Evolutionary conservation across 2,797 vertebrate genomes (phyloP).

Genomic region (Dallia pectoralis): DNA sequence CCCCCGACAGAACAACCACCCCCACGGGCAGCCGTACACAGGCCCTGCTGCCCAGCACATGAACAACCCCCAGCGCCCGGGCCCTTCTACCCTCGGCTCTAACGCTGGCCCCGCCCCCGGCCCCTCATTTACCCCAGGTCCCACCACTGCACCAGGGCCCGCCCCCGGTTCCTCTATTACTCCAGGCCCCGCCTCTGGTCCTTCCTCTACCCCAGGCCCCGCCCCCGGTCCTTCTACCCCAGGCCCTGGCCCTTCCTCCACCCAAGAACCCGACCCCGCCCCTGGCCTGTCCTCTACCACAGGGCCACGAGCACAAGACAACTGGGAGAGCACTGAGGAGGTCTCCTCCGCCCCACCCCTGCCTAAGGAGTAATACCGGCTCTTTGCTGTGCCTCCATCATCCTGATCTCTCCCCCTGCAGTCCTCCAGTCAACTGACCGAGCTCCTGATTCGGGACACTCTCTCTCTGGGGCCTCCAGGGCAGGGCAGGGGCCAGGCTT

Average conservation of each 20-base stretch:
- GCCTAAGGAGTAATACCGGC: slow-evolving; percentile 91
- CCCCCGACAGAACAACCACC: slow-evolving; percentile 91
- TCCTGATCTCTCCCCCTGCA: slow-evolving; percentile 57
- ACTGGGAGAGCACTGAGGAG: slow-evolving; percentile 96
- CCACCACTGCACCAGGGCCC: no score
- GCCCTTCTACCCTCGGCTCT: no score
- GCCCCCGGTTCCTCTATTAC: slow-evolving; percentile 76
- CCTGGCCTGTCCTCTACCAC: slow-evolving; percentile 64
- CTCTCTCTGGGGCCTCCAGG: slow-evolving; percentile 59
- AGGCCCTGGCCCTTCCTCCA: slow-evolving; percentile 59
- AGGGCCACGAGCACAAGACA: slow-evolving; percentile 98
- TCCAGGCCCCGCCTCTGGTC: slow-evolving; percentile 42
- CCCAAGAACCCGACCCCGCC: slow-evolving; percentile 34
- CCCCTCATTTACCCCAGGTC: no score
- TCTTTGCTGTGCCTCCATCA: slow-evolving; percentile 73
- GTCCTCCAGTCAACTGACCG: slow-evolving; percentile 71
- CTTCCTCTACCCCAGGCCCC: slow-evolving; percentile 51
- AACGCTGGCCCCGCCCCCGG: no score
- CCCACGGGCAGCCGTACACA: slow-evolving; percentile 98
- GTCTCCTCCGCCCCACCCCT: slow-evolving; percentile 82
- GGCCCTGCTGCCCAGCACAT: slow-evolving; percentile 99
- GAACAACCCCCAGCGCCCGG: slow-evolving; percentile 98
- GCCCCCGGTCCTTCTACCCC: slow-evolving; percentile 49
- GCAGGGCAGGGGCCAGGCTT: slow-evolving; percentile 88
- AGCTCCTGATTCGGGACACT: slow-evolving; percentile 81